Base-by-base conservation (phyloP, 2,888 invertebrate species). In the Rhagium mordax region DNA sequence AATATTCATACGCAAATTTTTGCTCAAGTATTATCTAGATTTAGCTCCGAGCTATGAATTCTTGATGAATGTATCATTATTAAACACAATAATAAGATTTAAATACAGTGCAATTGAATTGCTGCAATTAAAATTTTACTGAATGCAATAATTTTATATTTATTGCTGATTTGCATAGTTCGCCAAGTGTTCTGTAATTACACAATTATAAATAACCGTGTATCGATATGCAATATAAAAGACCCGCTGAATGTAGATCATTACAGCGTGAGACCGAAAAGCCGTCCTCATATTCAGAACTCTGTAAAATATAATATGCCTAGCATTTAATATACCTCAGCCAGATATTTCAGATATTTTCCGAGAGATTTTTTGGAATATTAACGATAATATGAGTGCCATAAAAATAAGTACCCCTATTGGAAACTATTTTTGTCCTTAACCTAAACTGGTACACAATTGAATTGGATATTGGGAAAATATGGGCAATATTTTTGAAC, bases 11-110 rank as follows among this genome's bases (percentile, higher is more conserved):
- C 51, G 51, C 51, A 51, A 51, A 10, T 51, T 51, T 62, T 51
- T 51, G 18, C 7, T 51, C 51, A 51, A 51, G 51, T 20, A 20
- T 18, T 51, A 51, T 51, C 51, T 51, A 18, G 62, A 70, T 55
- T 53, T 59, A 18, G 68, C 69, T 33, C 7, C 33, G 15, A 33
- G 72, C 48, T 21, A 5, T 41, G 27, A 71, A 70, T 70, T 29
- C 70, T 51, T 62, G 53, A 70, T 33, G 49, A 65, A 72, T 72
- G 69, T 69, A 62, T 72, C 72, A 57, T 69, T 72, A 71, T 67
- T 55, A 72, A 68, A 62, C 33, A 48, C 65, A 71, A 71, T 71
- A 65, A 71, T 70, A 49, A 20, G 59, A 71, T 64, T 59, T 65
- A 55, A 71, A 71, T 48, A 48, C 5, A 59, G 62, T 10, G 48